phyloP scores from a whole-genome alignment of 1,140 invertebrate species.

The Anthonomus grandis region DNA sequence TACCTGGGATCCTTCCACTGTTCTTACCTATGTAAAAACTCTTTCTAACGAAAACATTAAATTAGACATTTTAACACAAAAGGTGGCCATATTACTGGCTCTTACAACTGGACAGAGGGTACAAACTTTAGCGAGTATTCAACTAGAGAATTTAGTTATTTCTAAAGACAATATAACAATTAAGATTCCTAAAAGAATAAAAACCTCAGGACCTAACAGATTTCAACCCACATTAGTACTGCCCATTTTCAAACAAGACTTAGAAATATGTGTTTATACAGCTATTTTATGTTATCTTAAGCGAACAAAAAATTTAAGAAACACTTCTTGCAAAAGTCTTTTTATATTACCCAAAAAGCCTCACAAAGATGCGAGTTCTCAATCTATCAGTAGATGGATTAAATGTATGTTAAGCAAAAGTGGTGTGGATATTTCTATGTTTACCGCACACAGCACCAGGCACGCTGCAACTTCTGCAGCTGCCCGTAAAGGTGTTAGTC shows the following conservation, averaged over 20 bases:
- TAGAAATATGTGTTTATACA: background rate
- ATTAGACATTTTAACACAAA: background rate
- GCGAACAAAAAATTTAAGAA: background rate
- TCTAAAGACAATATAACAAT: background rate
- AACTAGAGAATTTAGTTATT: background rate
- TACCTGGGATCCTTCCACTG: background rate
- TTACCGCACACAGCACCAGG: conserved; percentile 22
- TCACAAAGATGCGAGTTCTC: conserved; percentile 13
- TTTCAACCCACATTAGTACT: background rate
- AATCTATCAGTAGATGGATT: conserved; percentile 1
- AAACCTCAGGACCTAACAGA: background rate
- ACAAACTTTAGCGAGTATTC: background rate
- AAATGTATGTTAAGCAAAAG: background rate
- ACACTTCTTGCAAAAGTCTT: background rate
- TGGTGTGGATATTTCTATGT: conserved; percentile 14
- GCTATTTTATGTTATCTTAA: background rate
- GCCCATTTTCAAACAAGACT: background rate
- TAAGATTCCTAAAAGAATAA: background rate
- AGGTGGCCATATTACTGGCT: background rate
- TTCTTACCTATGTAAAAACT: background rate
- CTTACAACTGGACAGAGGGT: background rate
- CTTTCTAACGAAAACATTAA: background rate
- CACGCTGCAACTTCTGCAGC: conserved; percentile 24
- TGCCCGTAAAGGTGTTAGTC: conserved; percentile 5
- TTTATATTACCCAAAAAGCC: background rate